These are phyloP conservation scores for Tenthredo notha DNA, from an alignment of 2,888 invertebrate genomes.

Conservation along the genomic window DNA sequence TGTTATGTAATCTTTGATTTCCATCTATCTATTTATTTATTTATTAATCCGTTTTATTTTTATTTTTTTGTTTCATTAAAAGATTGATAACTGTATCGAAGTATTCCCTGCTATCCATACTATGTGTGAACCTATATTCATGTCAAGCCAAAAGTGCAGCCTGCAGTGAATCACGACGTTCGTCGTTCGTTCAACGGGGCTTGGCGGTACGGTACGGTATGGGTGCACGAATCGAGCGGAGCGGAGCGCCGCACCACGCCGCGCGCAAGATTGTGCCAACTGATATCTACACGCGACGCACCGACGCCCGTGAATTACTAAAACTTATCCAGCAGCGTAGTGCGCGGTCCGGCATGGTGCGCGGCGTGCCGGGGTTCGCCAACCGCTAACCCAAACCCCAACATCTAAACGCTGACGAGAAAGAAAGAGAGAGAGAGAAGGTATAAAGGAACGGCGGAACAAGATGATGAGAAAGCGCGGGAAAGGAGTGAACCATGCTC, in stretches of 20 bases:
- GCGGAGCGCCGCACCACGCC: neutral
- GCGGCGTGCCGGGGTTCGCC: slow-evolving; percentile 55
- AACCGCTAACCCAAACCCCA: slow-evolving; percentile 39
- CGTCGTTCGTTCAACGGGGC: slow-evolving; percentile 6
- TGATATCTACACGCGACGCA: slow-evolving; percentile 43
- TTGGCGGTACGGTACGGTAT: neutral
- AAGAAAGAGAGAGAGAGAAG: slow-evolving; percentile 53
- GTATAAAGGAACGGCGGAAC: slow-evolving; percentile 49
- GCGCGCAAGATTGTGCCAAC: slow-evolving; percentile 36
- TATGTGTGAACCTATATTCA: neutral
- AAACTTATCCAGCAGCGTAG: slow-evolving; percentile 21
- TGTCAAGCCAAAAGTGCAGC: slow-evolving; percentile 1
- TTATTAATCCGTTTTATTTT: neutral
- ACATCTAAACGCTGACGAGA: slow-evolving; percentile 24
- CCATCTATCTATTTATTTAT: neutral
- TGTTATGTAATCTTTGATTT: neutral
- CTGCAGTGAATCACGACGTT: slow-evolving; percentile 14
- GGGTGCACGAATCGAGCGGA: slow-evolving; percentile 23
- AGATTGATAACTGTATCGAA: neutral
- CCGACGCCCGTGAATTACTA: slow-evolving; percentile 43
- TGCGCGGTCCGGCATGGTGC: neutral
- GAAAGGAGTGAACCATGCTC: slow-evolving; percentile 54
- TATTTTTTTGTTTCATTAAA: neutral
- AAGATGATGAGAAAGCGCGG: slow-evolving; percentile 55
- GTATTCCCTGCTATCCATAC: neutral